A percentile compares a stretch with the other conserved stretches of the same genome.
Evolutionary conservation across 2,888 invertebrate species (phyloP).

Genomic region (Sicus ferrugineus): DNA sequence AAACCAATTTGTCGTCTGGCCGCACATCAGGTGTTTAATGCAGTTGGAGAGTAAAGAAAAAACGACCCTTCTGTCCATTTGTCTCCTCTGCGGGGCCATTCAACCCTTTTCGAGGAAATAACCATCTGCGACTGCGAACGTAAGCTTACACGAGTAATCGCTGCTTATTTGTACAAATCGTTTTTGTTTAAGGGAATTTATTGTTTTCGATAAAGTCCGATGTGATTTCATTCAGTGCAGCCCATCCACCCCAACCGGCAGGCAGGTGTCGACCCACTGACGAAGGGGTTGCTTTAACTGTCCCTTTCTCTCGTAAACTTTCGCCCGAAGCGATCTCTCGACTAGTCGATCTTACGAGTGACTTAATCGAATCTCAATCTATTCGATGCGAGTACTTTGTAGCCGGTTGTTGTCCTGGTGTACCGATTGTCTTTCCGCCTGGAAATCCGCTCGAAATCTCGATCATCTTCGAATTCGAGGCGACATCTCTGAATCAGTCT

Average conservation of each 20-base stretch:
- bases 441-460: not conserved
- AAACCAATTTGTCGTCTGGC: slow-evolving; percentile 9
- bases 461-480: not conserved
- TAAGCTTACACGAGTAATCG: slow-evolving; percentile 11
- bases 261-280: not conserved
- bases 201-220: slow-evolving; percentile 14
- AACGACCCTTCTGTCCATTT: not conserved
- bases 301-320: no score
- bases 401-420: no score
- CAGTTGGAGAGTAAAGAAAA: not conserved
- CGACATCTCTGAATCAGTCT: not conserved
- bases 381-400: no score
- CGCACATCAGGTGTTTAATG: slow-evolving; percentile 12
- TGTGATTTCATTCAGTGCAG: no score
- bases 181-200: slow-evolving; percentile 20
- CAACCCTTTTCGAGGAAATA: not conserved
- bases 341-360: not conserved
- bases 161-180: slow-evolving; percentile 24
- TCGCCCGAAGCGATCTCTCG: not conserved
- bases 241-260: no score
- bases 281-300: no score
- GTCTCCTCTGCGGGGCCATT: not conserved
- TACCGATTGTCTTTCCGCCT: not conserved
- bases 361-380: no score
- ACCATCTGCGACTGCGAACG: slow-evolving; percentile 4